Conservation (phyloP, 2,888 invertebrate genomes). For the Thelaira solivaga region DNA sequence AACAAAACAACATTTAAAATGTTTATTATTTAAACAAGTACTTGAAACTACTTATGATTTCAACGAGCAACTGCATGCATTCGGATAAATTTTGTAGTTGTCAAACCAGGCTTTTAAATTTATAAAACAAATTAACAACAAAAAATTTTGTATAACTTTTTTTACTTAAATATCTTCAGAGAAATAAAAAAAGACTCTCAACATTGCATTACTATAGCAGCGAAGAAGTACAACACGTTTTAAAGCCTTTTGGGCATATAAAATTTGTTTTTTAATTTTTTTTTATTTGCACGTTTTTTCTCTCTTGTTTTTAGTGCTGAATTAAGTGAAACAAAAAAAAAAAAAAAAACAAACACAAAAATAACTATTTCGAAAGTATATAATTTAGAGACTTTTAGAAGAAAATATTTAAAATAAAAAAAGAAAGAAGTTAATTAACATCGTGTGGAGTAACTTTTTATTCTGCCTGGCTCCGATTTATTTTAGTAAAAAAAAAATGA, state of each 20-base stretch:
- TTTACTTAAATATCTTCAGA: slow-evolving; percentile 13
- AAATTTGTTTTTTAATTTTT: slow-evolving; percentile 7
- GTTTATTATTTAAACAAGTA: slow-evolving; percentile 46
- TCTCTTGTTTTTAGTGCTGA: slow-evolving; percentile 25
- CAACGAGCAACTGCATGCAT: slow-evolving; percentile 16
- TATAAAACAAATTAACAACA: slow-evolving; percentile 23
- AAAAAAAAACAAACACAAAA: slow-evolving; percentile 7
- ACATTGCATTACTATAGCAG: slow-evolving; percentile 22
- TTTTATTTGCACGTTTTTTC: slow-evolving; percentile 19
- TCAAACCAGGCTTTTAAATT: slow-evolving; percentile 52
- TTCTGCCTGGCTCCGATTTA: not conserved
- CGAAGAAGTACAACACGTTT: slow-evolving; percentile 37
- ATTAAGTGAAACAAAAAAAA: slow-evolving; percentile 38
- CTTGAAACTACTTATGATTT: slow-evolving; percentile 16
- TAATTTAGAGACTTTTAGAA: slow-evolving; percentile 43
- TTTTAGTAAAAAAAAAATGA: slow-evolving; percentile 25
- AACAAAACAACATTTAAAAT: slow-evolving; percentile 14
- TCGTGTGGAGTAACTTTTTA: slow-evolving; percentile 2
- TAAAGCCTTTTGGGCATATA: slow-evolving; percentile 42
- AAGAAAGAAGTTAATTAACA: not conserved
- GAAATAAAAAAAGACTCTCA: slow-evolving; percentile 1
- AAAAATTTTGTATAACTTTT: not conserved
- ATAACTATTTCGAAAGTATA: slow-evolving; percentile 42
- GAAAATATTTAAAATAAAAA: slow-evolving; percentile 7
- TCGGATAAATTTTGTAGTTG: slow-evolving; percentile 23